These are phyloP conservation scores for Zoanthus gigantus DNA, from an alignment of 92 coral and sea anemone genomes.

Conservation along the genomic window DNA sequence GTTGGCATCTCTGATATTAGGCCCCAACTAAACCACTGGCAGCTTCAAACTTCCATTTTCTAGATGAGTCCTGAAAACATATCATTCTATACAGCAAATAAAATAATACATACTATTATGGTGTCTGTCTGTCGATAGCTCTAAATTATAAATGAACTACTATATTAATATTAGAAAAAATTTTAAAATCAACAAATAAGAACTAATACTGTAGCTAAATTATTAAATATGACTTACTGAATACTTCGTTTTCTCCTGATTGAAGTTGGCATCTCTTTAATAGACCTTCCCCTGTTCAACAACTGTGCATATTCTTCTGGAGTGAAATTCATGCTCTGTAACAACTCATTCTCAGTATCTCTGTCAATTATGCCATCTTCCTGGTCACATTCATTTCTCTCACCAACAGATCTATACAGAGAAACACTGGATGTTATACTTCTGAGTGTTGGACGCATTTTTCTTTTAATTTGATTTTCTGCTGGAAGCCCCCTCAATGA, in stretches of 20 bases:
- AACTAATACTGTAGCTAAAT: no score
- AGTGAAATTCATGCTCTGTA: constrained; percentile 64
- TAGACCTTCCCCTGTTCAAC: constrained; percentile 69
- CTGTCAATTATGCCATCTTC: constrained; percentile 43
- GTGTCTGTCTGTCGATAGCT: no score
- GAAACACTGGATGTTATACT: constrained; percentile 56
- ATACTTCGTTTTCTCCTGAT: constrained; percentile 81
- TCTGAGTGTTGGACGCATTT: constrained; percentile 71
- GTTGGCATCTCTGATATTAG: no score
- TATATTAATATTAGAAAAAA: no score
- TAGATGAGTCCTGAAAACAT: no score
- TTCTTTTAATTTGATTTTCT: constrained; percentile 74
- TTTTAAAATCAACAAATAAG: background rate
- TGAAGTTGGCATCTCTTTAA: constrained; percentile 91
- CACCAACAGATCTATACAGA: constrained; percentile 22
- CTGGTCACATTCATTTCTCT: constrained; percentile 22
- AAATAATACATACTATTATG: no score
- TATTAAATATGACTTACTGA: constrained; percentile 53
- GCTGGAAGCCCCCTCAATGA: constrained; percentile 87
- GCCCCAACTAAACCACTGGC: no score
- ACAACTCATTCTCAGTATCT: constrained; percentile 69
- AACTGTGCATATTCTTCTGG: constrained; percentile 78
- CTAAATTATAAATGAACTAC: no score
- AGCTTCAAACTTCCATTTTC: no score
- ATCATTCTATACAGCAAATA: no score